These are phyloP conservation scores for Heterotis niloticus DNA, from an alignment of 2,113 vertebrate species.

Conservation along the genomic window DNA sequence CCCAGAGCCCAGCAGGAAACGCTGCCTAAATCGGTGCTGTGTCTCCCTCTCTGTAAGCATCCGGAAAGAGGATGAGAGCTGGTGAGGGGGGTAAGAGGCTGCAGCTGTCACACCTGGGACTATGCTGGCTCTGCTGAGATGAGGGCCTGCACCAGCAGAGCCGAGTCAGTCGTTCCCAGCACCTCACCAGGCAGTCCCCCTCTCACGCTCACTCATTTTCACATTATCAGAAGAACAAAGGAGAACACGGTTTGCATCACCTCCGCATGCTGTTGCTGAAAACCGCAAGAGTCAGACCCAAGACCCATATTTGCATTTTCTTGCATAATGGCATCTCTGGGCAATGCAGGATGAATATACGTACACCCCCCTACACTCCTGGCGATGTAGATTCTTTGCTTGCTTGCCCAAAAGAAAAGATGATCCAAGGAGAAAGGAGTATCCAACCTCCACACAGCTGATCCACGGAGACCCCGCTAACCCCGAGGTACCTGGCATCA, in stretches of 20 bases:
- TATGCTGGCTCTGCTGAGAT: too few species aligned
- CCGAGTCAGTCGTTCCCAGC: too few species aligned
- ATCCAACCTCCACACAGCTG: not conserved
- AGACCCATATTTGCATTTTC: conserved; percentile 16
- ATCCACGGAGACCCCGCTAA: not conserved
- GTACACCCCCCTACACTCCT: not conserved
- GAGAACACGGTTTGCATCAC: not conserved
- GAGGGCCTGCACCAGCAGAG: too few species aligned
- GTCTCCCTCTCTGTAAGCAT: too few species aligned
- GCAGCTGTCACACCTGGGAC: too few species aligned
- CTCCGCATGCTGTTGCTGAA: not conserved
- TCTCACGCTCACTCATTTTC: not conserved
- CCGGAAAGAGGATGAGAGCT: too few species aligned
- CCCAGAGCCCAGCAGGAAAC: too few species aligned
- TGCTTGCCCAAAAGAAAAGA: not conserved
- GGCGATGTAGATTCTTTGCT: not conserved
- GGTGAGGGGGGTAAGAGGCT: too few species aligned
- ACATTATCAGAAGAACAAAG: not conserved
- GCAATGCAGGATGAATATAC: conserved; percentile 25
- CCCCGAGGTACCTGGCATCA: not conserved
- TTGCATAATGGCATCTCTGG: conserved; percentile 11
- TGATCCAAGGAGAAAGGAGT: conserved; percentile 2
- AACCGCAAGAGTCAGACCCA: conserved; percentile 2
- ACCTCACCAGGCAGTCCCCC: not conserved
- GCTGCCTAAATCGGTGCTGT: too few species aligned